phyloP scores from a whole-genome alignment of 1,140 invertebrate genomes.

The Coenobita brevimanus region DNA sequence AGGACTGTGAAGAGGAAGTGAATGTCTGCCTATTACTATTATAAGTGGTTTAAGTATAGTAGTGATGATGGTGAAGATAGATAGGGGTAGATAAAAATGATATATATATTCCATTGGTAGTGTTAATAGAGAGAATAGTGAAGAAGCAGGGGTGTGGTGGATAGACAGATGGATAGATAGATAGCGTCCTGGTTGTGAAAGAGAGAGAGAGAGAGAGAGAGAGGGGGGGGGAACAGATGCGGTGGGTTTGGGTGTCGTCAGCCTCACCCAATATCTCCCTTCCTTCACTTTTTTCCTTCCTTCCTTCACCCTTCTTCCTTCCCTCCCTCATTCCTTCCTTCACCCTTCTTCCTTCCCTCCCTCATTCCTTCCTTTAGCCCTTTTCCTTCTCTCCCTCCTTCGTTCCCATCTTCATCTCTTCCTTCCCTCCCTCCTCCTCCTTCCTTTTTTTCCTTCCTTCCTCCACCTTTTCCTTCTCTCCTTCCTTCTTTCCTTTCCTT shows the following conservation, averaged over 20 bases:
- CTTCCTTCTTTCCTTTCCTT: neutral
- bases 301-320: too few species aligned
- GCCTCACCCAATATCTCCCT: too few species aligned
- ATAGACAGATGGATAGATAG: neutral
- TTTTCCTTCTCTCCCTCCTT: neutral
- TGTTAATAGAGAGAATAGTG: neutral
- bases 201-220: conserved; percentile 18
- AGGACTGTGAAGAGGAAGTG: too few species aligned
- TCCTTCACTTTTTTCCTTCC: too few species aligned
- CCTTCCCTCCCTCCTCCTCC: neutral
- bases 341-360: neutral
- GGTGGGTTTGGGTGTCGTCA: too few species aligned
- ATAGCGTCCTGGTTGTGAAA: neutral
- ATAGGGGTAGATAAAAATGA: too few species aligned
- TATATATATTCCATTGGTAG: too few species aligned
- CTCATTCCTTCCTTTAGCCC: neutral
- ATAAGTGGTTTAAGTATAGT: too few species aligned
- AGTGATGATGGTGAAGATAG: too few species aligned
- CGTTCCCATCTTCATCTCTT: neutral
- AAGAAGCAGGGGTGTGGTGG: neutral
- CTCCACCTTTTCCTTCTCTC: too few species aligned
- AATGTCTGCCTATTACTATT: too few species aligned
- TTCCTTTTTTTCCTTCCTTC: too few species aligned
- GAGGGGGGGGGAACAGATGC: neutral
- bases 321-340: neutral